Conservation (phyloP, 2,888 invertebrate species). For the Zootermopsis nevadensis region DNA sequence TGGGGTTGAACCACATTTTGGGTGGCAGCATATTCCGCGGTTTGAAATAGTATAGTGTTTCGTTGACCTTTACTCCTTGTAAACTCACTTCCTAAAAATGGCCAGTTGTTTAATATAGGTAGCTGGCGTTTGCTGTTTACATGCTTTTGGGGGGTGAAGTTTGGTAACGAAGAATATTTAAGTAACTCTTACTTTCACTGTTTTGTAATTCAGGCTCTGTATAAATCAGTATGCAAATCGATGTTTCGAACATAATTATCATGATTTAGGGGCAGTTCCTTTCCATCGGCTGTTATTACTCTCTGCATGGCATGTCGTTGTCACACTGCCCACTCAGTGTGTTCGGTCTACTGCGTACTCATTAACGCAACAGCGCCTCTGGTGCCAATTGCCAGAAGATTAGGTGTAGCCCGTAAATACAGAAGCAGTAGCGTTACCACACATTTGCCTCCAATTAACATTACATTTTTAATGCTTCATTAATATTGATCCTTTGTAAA, state of each 20-base stretch:
- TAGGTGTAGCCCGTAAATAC: neutral
- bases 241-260: neutral
- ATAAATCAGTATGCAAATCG: conserved; percentile 2
- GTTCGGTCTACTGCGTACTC: neutral
- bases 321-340: neutral
- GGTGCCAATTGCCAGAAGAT: neutral
- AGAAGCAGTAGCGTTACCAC: neutral
- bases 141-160: too few species aligned
- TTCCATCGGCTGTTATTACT: neutral
- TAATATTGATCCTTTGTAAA: too few species aligned
- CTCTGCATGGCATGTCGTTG: neutral
- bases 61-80: too few species aligned
- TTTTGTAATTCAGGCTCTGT: neutral
- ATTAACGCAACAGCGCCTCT: neutral
- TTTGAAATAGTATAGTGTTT: too few species aligned
- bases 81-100: too few species aligned
- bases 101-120: too few species aligned
- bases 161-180: neutral
- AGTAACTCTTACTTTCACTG: neutral
- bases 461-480: too few species aligned
- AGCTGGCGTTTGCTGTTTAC: too few species aligned
- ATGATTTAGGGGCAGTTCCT: neutral
- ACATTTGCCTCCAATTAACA: neutral
- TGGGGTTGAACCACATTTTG: too few species aligned
- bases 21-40: too few species aligned